A percentile compares a stretch with the other conserved stretches of the same genome.
Evolutionary conservation across 2,113 vertebrate genomes (phyloP).

Genomic region (Eidolon helvum): DNA sequence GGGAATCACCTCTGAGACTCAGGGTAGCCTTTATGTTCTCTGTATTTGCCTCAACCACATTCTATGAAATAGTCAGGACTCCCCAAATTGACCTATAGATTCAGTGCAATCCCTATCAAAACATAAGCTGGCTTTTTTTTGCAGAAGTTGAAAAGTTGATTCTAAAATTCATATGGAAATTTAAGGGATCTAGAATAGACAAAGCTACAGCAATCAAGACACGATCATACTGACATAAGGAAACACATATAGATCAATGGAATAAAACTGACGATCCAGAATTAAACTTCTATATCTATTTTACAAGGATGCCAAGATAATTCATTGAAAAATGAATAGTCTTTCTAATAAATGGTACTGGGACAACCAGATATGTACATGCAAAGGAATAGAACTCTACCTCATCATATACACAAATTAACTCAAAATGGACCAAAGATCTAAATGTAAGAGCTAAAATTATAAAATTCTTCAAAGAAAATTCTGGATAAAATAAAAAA

Average conservation of each 20-base stretch:
- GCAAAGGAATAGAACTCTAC: too few species aligned
- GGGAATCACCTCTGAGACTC: not conserved
- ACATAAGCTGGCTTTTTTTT: not conserved
- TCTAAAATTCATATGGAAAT: not conserved
- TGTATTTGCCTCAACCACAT: not conserved
- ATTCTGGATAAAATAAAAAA: not conserved
- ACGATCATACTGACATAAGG: not conserved
- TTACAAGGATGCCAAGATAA: not conserved
- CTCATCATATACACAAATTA: not conserved
- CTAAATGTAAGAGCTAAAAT: not conserved
- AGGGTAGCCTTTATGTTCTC: not conserved
- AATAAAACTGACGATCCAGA: not conserved
- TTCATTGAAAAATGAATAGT: not conserved
- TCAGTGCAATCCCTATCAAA: not conserved
- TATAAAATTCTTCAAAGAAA: not conserved
- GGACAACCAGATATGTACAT: not conserved
- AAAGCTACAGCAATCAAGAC: not conserved
- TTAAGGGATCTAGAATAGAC: not conserved
- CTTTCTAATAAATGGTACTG: not conserved
- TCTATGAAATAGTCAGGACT: not conserved
- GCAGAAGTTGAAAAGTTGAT: not conserved
- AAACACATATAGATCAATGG: not conserved
- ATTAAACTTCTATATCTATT: not conserved
- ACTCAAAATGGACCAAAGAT: not conserved
- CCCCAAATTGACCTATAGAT: not conserved